phyloP scores from a whole-genome alignment of 1,140 invertebrate species.

The Brachionus koreanus region DNA sequence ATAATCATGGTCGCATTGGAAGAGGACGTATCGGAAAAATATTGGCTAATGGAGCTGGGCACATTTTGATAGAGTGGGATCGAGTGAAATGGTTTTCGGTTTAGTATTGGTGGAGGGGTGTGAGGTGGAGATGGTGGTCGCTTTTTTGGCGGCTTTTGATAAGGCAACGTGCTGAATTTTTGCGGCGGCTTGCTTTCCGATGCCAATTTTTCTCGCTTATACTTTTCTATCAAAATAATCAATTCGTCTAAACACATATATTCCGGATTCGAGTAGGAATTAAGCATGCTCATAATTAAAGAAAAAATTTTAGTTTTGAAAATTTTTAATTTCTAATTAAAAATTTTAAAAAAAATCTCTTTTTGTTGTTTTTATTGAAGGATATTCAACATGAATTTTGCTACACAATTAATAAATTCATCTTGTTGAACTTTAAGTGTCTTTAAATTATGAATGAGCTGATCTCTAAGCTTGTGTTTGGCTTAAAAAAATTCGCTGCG shows the following conservation, averaged over 20 bases:
- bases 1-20: conserved; percentile 27
- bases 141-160: background rate
- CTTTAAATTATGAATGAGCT: background rate
- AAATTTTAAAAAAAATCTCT: background rate
- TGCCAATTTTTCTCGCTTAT: background rate
- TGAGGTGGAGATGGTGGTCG: background rate
- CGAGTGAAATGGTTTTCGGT: background rate
- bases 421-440: conserved; percentile 20
- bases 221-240: background rate
- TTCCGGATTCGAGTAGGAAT: conserved; percentile 11
- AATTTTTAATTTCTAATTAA: background rate
- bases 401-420: conserved; percentile 14
- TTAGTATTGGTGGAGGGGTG: conserved; percentile 6
- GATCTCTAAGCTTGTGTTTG: background rate
- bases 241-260: conserved; percentile 13
- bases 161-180: background rate
- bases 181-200: background rate
- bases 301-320: background rate
- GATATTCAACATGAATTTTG: background rate
- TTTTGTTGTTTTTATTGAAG: background rate
- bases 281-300: background rate
- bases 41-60: background rate
- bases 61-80: conserved; percentile 1
- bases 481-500: conserved; percentile 14
- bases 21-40: too few species aligned